Evolutionary conservation across 2,797 vertebrate species (phyloP).

Genomic region (Danio choprae): DNA sequence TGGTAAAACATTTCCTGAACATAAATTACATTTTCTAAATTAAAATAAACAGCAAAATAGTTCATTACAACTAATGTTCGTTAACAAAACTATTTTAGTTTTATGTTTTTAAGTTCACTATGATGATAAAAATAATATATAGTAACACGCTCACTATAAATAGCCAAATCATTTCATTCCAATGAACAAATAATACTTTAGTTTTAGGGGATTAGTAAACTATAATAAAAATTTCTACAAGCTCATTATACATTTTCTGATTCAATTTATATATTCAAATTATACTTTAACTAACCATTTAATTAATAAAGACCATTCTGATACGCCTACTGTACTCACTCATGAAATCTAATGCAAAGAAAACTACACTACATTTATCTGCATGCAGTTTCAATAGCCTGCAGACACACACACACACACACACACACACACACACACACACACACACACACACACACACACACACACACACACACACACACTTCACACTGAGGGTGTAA

Average conservation of each 20-base stretch:
- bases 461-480: slow-evolving; percentile 10
- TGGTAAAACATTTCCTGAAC: not conserved
- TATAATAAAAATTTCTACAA: too few species aligned
- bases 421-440: too few species aligned
- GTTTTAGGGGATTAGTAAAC: too few species aligned
- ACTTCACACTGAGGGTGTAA: slow-evolving; percentile 30
- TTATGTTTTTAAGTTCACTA: too few species aligned
- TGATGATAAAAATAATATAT: too few species aligned
- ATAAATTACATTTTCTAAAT: not conserved
- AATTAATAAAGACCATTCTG: not conserved
- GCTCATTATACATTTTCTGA: not conserved
- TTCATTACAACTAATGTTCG: too few species aligned
- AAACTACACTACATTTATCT: slow-evolving; percentile 29
- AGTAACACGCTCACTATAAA: too few species aligned
- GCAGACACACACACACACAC: slow-evolving; percentile 20
- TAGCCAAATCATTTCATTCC: too few species aligned
- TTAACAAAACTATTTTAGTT: too few species aligned
- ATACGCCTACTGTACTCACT: not conserved
- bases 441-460: too few species aligned
- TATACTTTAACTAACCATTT: not conserved
- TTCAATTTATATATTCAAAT: too few species aligned
- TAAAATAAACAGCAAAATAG: not conserved
- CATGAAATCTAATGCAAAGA: not conserved
- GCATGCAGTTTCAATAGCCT: slow-evolving; percentile 31
- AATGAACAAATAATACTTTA: too few species aligned